Conservation (phyloP, 2,113 vertebrate genomes). For the Rafetus swinhoei region DNA sequence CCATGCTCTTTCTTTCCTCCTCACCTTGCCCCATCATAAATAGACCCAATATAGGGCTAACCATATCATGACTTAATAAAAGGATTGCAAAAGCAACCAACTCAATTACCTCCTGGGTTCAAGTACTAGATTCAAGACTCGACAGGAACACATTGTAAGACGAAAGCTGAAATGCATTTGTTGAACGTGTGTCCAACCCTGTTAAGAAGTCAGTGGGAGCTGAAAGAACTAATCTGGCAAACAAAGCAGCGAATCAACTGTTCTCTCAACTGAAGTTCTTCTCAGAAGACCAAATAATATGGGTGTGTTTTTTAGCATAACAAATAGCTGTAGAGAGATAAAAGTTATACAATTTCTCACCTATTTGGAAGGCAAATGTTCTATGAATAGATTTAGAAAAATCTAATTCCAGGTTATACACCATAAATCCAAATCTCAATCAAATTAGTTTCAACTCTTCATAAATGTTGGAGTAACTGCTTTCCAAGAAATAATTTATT, state of each 20-base stretch:
- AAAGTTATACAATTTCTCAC: not conserved
- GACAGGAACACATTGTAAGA: not conserved
- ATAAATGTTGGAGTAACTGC: not conserved
- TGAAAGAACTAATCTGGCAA: rapidly evolving
- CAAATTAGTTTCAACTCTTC: not conserved
- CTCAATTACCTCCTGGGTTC: not conserved
- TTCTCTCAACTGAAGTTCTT: rapidly evolving
- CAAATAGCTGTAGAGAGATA: not conserved
- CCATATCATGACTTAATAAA: not conserved
- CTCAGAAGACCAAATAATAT: not conserved
- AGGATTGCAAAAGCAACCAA: not conserved
- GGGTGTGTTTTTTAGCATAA: not conserved
- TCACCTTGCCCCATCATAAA: not conserved
- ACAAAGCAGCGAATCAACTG: not conserved
- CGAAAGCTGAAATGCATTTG: not conserved
- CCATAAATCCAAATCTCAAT: not conserved
- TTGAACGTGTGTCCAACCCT: not conserved
- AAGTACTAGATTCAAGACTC: not conserved
- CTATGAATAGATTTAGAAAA: not conserved
- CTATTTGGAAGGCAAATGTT: not conserved
- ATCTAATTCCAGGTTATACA: not conserved
- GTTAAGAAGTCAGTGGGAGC: not conserved
- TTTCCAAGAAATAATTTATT: not conserved
- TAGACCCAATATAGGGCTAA: not conserved
- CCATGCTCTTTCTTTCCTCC: not conserved